Evolutionary conservation across 1,140 invertebrate species (phyloP).

Genomic region (Venturia canescens): DNA sequence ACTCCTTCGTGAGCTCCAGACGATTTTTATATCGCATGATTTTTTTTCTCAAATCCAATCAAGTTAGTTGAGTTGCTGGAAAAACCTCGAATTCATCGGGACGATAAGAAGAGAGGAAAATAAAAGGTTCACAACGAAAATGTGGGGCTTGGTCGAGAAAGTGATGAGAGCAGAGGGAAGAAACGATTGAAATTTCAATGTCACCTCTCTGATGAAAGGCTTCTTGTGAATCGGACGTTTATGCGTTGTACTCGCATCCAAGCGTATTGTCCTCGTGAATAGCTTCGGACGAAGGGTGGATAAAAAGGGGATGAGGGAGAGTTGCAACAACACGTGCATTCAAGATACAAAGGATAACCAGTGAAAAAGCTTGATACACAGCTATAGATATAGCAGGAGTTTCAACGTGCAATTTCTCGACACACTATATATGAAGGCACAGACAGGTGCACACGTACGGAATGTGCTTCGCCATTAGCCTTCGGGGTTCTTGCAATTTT

Average conservation of each 20-base stretch:
- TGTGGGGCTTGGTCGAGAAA: neutral
- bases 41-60: neutral
- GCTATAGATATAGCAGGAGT: neutral
- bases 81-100: neutral
- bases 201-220: neutral
- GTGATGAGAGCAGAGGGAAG: neutral
- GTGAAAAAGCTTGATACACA: neutral
- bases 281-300: neutral
- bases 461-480: slow-evolving; percentile 5
- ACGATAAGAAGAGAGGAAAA: neutral
- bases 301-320: neutral
- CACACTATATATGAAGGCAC: neutral
- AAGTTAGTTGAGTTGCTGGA: neutral
- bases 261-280: neutral
- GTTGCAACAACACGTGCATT: neutral
- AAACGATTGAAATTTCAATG: neutral
- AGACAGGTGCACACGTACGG: neutral
- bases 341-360: neutral
- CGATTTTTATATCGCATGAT: neutral
- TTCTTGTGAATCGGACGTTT: neutral
- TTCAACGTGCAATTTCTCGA: neutral
- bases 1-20: neutral
- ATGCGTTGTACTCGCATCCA: neutral
- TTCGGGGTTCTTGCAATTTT: slow-evolving; percentile 13
- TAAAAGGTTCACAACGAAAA: neutral